These are phyloP conservation scores for Nematostella vectensis DNA, from an alignment of 92 coral and sea anemone genomes.

Conservation along the genomic window DNA sequence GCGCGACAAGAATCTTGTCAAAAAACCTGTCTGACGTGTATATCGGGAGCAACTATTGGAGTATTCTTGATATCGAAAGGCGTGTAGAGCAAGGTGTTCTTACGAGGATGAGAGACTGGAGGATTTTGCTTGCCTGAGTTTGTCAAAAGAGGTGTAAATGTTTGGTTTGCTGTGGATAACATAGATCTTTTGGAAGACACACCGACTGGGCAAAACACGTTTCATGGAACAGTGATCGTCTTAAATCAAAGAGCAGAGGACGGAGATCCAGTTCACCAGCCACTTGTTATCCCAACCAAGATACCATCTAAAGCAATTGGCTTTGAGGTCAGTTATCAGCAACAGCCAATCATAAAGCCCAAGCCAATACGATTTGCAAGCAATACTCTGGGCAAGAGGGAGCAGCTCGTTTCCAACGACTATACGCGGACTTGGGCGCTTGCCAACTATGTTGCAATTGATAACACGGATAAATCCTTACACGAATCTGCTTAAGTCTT, in stretches of 20 bases:
- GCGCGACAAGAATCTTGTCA: slow-evolving; percentile 25
- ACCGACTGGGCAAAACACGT: slow-evolving; percentile 19
- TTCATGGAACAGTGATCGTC: slow-evolving; percentile 21
- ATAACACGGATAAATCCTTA: slow-evolving; percentile 9
- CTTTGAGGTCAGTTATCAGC: slow-evolving; percentile 12
- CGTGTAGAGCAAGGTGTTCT: slow-evolving; percentile 18
- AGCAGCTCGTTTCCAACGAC: slow-evolving; percentile 6
- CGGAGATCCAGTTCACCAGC: slow-evolving; percentile 21
- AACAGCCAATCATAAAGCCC: not conserved
- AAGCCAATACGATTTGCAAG: not conserved
- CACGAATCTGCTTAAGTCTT: too few species aligned
- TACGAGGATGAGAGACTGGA: slow-evolving; percentile 12
- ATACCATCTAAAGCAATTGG: slow-evolving; percentile 5
- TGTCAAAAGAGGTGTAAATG: slow-evolving; percentile 6
- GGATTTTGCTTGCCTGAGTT: slow-evolving; percentile 18
- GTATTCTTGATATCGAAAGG: slow-evolving; percentile 22
- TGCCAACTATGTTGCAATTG: slow-evolving; percentile 27
- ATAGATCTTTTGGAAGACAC: slow-evolving; percentile 18
- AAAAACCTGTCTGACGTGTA: slow-evolving; percentile 21
- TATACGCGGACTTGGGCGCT: slow-evolving; percentile 27
- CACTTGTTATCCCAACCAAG: slow-evolving; percentile 21
- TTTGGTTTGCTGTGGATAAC: slow-evolving; percentile 21
- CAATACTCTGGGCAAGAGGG: not conserved
- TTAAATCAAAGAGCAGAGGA: slow-evolving; percentile 23
- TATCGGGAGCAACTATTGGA: slow-evolving; percentile 17